A percentile compares a stretch with the other conserved stretches of the same genome.
These are phyloP conservation scores for Plecturocebus donacophilus DNA, from an alignment of 2,113 vertebrate species.

Conservation along the genomic window DNA sequence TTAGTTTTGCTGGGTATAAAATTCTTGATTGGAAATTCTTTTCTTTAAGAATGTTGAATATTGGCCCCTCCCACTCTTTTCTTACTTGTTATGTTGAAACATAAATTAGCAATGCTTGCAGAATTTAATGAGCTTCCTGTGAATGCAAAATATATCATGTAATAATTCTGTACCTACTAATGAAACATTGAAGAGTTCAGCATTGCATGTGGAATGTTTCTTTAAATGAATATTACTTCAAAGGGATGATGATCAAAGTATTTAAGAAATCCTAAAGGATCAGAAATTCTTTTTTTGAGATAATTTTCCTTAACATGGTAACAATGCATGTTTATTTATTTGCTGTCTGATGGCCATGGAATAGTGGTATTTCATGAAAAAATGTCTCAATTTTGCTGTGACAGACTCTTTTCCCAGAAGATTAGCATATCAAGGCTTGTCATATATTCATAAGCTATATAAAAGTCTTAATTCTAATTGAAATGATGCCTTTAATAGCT, in stretches of 20 bases:
- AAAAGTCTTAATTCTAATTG: constrained; percentile 86
- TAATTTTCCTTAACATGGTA: constrained; percentile 84
- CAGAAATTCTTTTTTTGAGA: constrained; percentile 83
- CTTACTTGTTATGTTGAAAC: constrained; percentile 49
- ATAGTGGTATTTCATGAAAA: constrained; percentile 73
- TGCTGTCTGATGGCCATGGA: constrained; percentile 82
- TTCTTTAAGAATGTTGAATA: too few relatives aligned
- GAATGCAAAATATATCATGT: constrained; percentile 86
- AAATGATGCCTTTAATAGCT: constrained; percentile 76
- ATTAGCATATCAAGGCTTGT: constrained; percentile 80
- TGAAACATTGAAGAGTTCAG: constrained; percentile 87
- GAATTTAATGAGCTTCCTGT: constrained; percentile 74
- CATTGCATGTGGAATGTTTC: constrained; percentile 86
- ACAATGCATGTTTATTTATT: constrained; percentile 87
- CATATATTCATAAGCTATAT: constrained; percentile 80
- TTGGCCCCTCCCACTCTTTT: too few relatives aligned
- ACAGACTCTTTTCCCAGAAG: constrained; percentile 80
- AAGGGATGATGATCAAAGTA: constrained; percentile 92
- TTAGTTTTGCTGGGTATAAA: too few relatives aligned
- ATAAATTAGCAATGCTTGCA: constrained; percentile 59
- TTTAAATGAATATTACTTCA: constrained; percentile 92
- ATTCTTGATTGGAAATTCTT: too few relatives aligned
- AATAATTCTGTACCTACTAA: constrained; percentile 80
- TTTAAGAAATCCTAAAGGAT: constrained; percentile 87
- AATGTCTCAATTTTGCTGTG: constrained; percentile 83